These are phyloP conservation scores for Prinia subflava DNA, from an alignment of 2,113 vertebrate species.

Conservation along the genomic window DNA sequence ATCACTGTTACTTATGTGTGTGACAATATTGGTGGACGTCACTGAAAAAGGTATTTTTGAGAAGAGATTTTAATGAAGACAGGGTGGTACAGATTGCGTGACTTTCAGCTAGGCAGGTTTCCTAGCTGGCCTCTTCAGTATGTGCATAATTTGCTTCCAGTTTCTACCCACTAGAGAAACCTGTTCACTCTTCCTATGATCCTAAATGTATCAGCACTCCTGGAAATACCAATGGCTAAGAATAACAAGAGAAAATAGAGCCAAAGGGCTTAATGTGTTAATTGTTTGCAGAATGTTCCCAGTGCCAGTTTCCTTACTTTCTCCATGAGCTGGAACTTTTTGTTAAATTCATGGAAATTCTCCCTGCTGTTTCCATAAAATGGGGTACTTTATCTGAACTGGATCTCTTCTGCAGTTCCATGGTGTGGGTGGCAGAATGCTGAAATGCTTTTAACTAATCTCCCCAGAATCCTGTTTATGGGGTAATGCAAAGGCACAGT, in stretches of 20 bases:
- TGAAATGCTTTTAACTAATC: background rate
- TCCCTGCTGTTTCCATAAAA: background rate
- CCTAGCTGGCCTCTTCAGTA: background rate
- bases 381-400: background rate
- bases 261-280: background rate
- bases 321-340: background rate
- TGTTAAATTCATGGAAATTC: background rate
- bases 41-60: background rate
- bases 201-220: background rate
- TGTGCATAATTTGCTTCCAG: background rate
- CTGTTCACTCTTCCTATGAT: background rate
- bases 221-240: constrained; percentile 3
- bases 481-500: background rate
- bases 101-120: background rate
- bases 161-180: background rate
- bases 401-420: background rate
- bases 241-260: background rate
- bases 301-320: background rate
- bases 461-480: background rate
- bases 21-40: background rate
- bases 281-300: background rate
- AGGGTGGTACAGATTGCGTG: background rate
- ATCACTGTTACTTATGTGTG: background rate
- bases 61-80: background rate
- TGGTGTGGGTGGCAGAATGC: background rate